A percentile compares a stretch with the other conserved stretches of the same genome.
These are phyloP conservation scores for Bursaphelenchus mucronatus DNA, from an alignment of 1,140 invertebrate species.

Conservation along the genomic window DNA sequence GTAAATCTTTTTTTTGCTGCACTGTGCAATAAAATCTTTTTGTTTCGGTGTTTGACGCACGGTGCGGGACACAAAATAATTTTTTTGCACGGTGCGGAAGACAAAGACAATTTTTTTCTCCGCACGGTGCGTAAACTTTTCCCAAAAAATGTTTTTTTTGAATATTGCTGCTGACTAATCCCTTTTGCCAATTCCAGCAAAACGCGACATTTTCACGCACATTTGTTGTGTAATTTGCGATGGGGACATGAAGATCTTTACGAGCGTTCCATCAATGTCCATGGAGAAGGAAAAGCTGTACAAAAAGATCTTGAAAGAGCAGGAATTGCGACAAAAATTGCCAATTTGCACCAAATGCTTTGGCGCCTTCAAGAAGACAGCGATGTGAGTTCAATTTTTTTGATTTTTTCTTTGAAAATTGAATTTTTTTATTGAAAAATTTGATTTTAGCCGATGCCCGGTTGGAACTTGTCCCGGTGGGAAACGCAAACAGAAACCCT, in stretches of 20 bases:
- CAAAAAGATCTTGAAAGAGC: constrained; percentile 9
- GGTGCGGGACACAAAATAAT: too few species aligned
- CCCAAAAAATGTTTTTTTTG: too few species aligned
- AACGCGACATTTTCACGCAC: neutral
- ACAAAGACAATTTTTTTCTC: too few species aligned
- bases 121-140: too few species aligned
- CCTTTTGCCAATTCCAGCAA: too few species aligned
- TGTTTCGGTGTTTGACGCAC: too few species aligned
- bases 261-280: neutral
- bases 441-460: constrained; percentile 12
- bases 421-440: neutral
- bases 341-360: constrained; percentile 16
- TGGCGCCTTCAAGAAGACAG: constrained; percentile 13
- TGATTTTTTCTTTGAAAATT: neutral
- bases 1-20: too few species aligned
- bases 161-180: too few species aligned
- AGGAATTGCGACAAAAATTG: constrained; percentile 19
- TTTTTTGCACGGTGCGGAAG: too few species aligned
- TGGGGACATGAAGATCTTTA: constrained; percentile 3
- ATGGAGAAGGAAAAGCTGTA: constrained; percentile 14
- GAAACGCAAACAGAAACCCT: constrained; percentile 3
- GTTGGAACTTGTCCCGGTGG: constrained; percentile 9
- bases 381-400: constrained; percentile 14
- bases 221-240: constrained; percentile 16
- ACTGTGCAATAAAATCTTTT: too few species aligned